phyloP scores from a whole-genome alignment of 2,797 vertebrate species.

The Ctenochaetus hawaiiensis region DNA sequence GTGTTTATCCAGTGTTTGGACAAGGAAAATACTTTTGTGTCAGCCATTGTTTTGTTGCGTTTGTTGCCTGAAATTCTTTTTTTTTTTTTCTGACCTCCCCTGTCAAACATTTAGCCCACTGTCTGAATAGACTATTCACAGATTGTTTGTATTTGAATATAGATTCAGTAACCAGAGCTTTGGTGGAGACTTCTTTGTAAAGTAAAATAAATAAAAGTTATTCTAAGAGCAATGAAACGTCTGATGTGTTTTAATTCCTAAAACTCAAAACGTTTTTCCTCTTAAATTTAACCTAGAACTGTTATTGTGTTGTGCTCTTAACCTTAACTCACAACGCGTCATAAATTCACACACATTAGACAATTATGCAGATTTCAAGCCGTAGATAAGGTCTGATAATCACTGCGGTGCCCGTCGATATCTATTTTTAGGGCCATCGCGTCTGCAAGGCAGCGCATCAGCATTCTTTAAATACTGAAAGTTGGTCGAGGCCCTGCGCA shows the following conservation, averaged over 20 bases:
- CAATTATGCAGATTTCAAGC: not conserved
- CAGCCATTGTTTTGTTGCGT: constrained; percentile 45
- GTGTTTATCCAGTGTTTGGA: constrained; percentile 49
- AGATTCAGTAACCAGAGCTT: constrained; percentile 71
- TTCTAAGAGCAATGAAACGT: constrained; percentile 72
- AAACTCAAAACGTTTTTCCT: too few relatives aligned
- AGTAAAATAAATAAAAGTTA: constrained; percentile 82
- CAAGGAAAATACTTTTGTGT: constrained; percentile 29
- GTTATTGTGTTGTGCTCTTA: not conserved
- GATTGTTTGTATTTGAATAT: constrained; percentile 79
- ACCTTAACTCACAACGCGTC: not conserved
- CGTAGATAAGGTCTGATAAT: constrained; percentile 8
- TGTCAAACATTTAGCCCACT: constrained; percentile 63
- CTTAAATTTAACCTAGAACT: not conserved
- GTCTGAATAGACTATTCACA: constrained; percentile 64
- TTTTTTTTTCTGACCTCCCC: constrained; percentile 47
- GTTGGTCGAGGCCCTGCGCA: constrained; percentile 54
- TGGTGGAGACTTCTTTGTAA: constrained; percentile 79
- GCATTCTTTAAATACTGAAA: constrained; percentile 78
- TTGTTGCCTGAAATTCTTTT: constrained; percentile 55
- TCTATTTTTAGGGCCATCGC: constrained; percentile 72
- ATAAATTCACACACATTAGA: not conserved
- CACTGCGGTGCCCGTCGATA: constrained; percentile 7
- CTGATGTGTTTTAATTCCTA: not conserved
- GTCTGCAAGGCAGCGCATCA: constrained; percentile 61